These are phyloP conservation scores for Nasonia vitripennis DNA, from an alignment of 1,140 invertebrate genomes.

Conservation along the genomic window DNA sequence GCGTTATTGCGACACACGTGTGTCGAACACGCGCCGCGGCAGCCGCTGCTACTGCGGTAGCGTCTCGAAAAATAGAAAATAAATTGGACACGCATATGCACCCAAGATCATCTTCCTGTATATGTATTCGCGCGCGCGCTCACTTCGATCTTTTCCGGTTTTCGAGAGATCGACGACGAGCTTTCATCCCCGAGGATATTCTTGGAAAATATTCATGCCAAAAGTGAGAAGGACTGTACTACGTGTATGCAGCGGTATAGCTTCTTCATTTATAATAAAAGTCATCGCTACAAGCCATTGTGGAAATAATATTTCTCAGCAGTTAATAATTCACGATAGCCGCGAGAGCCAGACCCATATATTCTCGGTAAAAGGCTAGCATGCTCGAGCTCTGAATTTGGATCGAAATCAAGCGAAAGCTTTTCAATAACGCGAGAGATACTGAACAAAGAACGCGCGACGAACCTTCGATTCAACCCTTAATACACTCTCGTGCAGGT, in stretches of 20 bases:
- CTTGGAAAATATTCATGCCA: not conserved
- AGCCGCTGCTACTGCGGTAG: not conserved
- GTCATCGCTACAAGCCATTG: not conserved
- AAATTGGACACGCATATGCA: slow-evolving; percentile 39
- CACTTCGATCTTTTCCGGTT: not conserved
- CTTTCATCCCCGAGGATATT: not conserved
- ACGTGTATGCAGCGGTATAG: not conserved
- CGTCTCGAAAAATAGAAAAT: slow-evolving; percentile 55
- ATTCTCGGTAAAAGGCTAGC: not conserved
- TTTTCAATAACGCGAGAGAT: not conserved
- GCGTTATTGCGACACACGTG: slow-evolving; percentile 41
- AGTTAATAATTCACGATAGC: not conserved
- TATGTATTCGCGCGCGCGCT: not conserved
- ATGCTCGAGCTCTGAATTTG: not conserved
- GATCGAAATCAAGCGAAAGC: not conserved
- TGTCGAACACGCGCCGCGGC: not conserved
- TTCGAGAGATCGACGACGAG: not conserved
- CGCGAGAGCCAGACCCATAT: not conserved
- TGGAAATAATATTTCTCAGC: not conserved
- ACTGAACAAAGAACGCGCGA: not conserved
- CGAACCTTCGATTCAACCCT: not conserved
- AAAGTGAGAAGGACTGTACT: not conserved
- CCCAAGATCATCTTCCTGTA: slow-evolving; percentile 12
- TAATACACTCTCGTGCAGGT: too few species aligned
- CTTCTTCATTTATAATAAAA: too few species aligned